Conservation (phyloP, 2,113 vertebrate genomes). For the Ancistrus triradiatus region DNA sequence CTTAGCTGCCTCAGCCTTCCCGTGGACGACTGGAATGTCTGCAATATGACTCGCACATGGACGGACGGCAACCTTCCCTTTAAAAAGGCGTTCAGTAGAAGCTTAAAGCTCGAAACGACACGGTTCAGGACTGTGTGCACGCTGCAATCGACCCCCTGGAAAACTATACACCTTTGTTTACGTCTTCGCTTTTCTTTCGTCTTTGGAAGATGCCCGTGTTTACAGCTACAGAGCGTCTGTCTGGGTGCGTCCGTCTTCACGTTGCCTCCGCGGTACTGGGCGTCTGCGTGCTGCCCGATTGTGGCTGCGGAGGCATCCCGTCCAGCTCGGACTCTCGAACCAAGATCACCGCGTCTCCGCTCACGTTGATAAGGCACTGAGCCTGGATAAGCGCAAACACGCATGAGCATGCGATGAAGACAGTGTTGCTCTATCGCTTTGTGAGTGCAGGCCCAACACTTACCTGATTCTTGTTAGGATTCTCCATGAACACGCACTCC, state of each 20-base stretch:
- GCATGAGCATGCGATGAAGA: neutral
- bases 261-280: constrained; percentile 69
- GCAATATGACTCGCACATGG: too few relatives aligned
- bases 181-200: neutral
- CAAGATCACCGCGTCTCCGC: constrained; percentile 90
- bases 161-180: too few relatives aligned
- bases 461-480: constrained; percentile 98
- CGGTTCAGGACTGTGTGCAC: neutral
- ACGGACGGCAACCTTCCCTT: constrained; percentile 6
- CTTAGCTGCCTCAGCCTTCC: constrained; percentile 25
- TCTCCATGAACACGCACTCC: constrained; percentile 98
- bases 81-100: constrained; percentile 1
- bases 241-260: constrained; percentile 60
- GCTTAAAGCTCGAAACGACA: neutral
- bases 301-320: constrained; percentile 53
- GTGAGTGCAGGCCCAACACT: constrained; percentile 7
- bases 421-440: neutral
- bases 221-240: constrained; percentile 8
- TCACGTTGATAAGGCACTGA: constrained; percentile 97
- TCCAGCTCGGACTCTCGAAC: constrained; percentile 85
- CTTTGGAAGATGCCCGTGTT: constrained; percentile 15
- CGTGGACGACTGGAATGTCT: constrained; percentile 27
- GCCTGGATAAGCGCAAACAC: constrained; percentile 65
- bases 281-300: constrained; percentile 58
- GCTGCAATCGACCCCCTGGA: neutral